Evolutionary conservation across 1,140 invertebrate species (phyloP), one percentile per base, ranked within the genome.

Genomic region (Drosophila funebris): DNA sequence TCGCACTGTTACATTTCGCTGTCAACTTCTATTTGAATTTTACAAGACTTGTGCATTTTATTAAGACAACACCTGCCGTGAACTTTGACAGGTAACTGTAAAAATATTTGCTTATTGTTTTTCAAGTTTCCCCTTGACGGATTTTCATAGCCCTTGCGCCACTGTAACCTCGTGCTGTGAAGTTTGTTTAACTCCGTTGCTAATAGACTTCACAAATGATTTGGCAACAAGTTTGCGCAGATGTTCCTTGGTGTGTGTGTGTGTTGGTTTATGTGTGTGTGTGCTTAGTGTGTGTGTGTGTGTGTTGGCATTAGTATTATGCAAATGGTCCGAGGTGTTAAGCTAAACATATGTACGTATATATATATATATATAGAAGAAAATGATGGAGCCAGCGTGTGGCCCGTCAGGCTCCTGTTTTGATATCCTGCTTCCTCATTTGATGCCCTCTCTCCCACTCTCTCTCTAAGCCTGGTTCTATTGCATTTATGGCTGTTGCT

Each of bases 181-280:
- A 76, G 80, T 79, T 83, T 82, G 74, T 71, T 82, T 82, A 58
- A 74, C 80, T 84, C 50, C 75, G 31, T 54, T 69, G 73, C 76
- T 76, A 84, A 84, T 84, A 84, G 80, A 84, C 81, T 84, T 85
- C 76, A 84, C 67, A 84, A 84, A 84, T 73, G 81, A 85, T 84
- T 79, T 84, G 58, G 36, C 52, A 54, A 74, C 72, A 68, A 61
- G 69, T 60, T 41, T 27, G 43, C 22, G n/a, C 73, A 61, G 29
- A 58, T 69, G 37, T 68, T 39, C 14, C 36, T 11, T 13, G 20
- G 5, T 61, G 36, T 37, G 13, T 37, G 13, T 24, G 44, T 50
- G 31, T 6, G 29, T 31, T n/a, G 11, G 29, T 27, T 36, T 58
- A 9, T n/a, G 9, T 29, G 20, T 20, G 22, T 11, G 50, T 54